Evolutionary conservation across 2,797 vertebrate species (phyloP).

Genomic region (Halcyon smyrnensis): DNA sequence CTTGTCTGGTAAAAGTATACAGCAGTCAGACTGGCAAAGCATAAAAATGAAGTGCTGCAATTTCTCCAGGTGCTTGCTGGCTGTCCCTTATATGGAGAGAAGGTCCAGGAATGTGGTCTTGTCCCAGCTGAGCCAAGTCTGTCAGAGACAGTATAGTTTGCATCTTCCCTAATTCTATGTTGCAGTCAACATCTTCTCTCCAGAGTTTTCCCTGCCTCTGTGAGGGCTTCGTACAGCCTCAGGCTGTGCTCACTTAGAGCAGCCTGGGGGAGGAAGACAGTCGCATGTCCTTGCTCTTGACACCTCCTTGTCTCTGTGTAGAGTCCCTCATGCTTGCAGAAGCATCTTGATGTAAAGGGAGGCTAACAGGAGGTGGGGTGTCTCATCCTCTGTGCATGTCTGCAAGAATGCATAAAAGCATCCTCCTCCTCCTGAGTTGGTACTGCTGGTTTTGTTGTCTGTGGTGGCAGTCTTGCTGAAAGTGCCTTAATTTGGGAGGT

Average conservation of each 20-base stretch:
- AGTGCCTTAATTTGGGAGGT: background rate
- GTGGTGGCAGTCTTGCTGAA: background rate
- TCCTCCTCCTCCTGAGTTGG: background rate
- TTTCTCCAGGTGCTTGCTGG: background rate
- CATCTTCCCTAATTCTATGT: background rate
- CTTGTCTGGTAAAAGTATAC: background rate
- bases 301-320: background rate
- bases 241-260: fast-evolving
- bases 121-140: background rate
- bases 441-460: background rate
- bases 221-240: background rate
- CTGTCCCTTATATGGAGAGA: background rate
- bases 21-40: background rate
- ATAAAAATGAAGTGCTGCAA: background rate
- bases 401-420: background rate
- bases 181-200: background rate
- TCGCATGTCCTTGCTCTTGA: background rate
- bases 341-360: background rate
- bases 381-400: background rate
- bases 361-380: background rate
- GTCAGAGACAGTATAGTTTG: background rate
- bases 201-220: background rate
- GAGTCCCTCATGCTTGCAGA: background rate
- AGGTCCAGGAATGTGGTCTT: background rate
- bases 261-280: background rate